Base-by-base conservation (phyloP, 1,140 invertebrate genomes). In the Whitmania pigra region DNA sequence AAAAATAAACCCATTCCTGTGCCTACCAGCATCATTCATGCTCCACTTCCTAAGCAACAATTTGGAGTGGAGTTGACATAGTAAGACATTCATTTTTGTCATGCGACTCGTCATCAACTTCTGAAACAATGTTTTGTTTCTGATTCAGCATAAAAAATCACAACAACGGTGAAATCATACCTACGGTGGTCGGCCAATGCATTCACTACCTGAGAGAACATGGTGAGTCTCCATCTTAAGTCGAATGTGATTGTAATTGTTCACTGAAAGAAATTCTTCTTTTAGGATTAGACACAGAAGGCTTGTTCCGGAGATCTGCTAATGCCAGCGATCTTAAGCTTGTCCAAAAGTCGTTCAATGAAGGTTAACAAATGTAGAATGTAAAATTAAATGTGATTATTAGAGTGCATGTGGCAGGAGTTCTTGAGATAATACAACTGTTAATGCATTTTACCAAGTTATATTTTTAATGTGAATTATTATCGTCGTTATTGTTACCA, bases 51-150 rank as follows among this genome's bases (percentile, higher is more conserved):
- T 20, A 91, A 89, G 18, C 89, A 91, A 78, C 94, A 97, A 82
- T 97, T 97, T 84, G 93, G 93, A 43, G 93, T 95, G 11, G 89
- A 91, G 27, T 82, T 98, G 73, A 87, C 90, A 78, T 92, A 91
- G 84, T 85, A 79, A 80, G 81, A n/a, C 82, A 69, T 57, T 29
- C 22, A 72, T 53, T 73, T 40, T 67, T n/a, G 22, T n/a, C 53
- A 63, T 40, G n/a, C 72, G 22, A 15, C 29, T 63, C 11, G 15
- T 69, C 5, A 31, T 69, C 22, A 2, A 13, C 1, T 2, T 40
- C n/a, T 63, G 11, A 13, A 18, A 22, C 7, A 63, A 63, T 63
- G 29, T 63, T 69, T 40, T n/a, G n/a, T n/a, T 7, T 69, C 15
- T 69, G n/a, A n/a, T 49, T 40, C 77, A 85, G 84, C 79, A 94